Evolutionary conservation across 2,113 vertebrate genomes (phyloP), one percentile per base, ranked within the genome.

Genomic region (Lagopus leucura): DNA sequence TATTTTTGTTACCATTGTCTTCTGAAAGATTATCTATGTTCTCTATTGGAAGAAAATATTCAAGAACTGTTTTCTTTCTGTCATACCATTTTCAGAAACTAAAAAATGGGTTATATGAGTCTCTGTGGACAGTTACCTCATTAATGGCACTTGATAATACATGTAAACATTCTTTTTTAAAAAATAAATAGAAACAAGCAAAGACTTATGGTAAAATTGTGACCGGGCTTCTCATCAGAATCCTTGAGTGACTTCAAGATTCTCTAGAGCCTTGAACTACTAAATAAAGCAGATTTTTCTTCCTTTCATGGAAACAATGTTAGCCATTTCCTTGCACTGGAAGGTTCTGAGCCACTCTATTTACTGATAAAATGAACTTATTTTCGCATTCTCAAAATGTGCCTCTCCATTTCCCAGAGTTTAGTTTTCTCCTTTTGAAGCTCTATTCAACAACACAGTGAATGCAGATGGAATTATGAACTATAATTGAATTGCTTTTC

Each of bases 111-210:
- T 74, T 91, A 2, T 76, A 48, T 50, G 63, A 86, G 78, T 90
- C 89, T 84, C 87, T 82, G 7, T 74, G 87, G 94, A 94, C 79
- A 63, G 15, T 71, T 92, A 58, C 8, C 15, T 94, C 86, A 71
- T 89, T 47, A 69, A 75, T 40, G 21, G 34, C 6, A 0, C 32
- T 67, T 50, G 28, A 32, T 89, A 85, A 72, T 80, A 79, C 10
- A 47, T 70, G 48, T 58, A 40, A 86, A 64, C 60, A 45, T 73
- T 72, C 12, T 54, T 11, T 60, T 61, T 89, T 67, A 8, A 6
- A 14, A 86, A 50, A 36, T 55, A 75, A 72, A 3, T 57, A 75
- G 13, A 80, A 78, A 57, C 32, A 78, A 57, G 15, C 16, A 72
- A 79, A 73, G 13, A 67, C 66, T 82, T 70, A 58, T 78, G 6